Evolutionary conservation across 2,113 vertebrate species (phyloP).

Genomic region (Hemichromis elongatus): DNA sequence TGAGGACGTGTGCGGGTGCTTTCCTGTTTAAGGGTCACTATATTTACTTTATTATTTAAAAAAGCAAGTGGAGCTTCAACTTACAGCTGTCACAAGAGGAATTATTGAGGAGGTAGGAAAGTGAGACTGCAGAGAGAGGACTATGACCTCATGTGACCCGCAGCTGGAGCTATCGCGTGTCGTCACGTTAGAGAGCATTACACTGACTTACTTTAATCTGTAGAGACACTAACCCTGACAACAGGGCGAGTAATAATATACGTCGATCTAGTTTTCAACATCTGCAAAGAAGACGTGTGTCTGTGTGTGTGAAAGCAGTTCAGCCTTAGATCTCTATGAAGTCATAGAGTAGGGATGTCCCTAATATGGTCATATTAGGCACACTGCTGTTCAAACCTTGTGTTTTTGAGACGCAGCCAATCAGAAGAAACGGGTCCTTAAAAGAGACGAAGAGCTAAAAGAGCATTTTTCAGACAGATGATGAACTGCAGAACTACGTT

Average conservation of each 20-base stretch:
- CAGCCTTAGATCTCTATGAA: background rate
- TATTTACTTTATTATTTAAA: background rate
- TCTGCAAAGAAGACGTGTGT: background rate
- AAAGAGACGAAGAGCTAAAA: background rate
- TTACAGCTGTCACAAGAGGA: background rate
- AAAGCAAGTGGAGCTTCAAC: background rate
- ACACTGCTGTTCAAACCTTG: background rate
- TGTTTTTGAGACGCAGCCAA: background rate
- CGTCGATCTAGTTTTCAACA: no score
- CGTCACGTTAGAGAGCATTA: background rate
- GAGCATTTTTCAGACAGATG: background rate
- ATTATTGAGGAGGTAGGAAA: background rate
- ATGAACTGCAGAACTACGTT: background rate
- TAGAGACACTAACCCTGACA: background rate
- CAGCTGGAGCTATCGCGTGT: background rate
- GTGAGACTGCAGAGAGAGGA: background rate
- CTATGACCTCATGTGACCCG: background rate
- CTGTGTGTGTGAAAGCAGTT: background rate
- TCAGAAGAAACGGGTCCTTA: background rate
- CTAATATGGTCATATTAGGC: background rate
- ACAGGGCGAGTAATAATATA: rapidly evolving
- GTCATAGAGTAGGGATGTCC: background rate
- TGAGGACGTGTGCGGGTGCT: background rate
- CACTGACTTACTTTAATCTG: background rate
- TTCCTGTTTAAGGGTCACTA: background rate